These are phyloP conservation scores for Hypomesus transpacificus DNA, from an alignment of 2,113 vertebrate species.

Conservation along the genomic window DNA sequence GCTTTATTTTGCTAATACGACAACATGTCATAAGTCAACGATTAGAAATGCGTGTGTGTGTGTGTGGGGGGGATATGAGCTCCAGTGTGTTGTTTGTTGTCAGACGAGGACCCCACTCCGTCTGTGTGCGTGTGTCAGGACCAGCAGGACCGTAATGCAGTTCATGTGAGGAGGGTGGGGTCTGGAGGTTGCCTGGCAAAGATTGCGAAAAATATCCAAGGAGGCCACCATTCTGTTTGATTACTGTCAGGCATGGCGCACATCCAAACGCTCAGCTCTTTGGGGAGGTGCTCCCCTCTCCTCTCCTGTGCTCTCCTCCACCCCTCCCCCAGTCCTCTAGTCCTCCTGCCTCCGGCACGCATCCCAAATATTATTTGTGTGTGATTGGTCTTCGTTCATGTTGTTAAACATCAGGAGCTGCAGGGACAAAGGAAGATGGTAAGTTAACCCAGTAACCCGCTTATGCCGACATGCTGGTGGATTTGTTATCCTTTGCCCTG, in stretches of 20 bases:
- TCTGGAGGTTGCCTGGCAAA: slow-evolving; percentile 47
- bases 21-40: slow-evolving; percentile 58
- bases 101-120: background rate
- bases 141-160: slow-evolving; percentile 15
- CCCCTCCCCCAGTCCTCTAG: slow-evolving; percentile 6
- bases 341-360: slow-evolving; percentile 28
- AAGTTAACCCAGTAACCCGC: slow-evolving; percentile 33
- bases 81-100: slow-evolving; percentile 1
- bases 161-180: slow-evolving; percentile 37
- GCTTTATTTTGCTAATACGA: slow-evolving; percentile 39
- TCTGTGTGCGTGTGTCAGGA: slow-evolving; percentile 8
- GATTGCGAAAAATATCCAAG: slow-evolving; percentile 22
- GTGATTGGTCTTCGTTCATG: slow-evolving; percentile 47
- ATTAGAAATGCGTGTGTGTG: background rate
- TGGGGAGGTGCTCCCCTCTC: slow-evolving; percentile 39
- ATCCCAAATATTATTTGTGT: slow-evolving; percentile 56
- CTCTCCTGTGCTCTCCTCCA: slow-evolving; percentile 26
- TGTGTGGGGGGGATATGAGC: background rate
- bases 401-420: slow-evolving; percentile 54
- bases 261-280: slow-evolving; percentile 45
- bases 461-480: slow-evolving; percentile 36
- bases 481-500: slow-evolving; percentile 18
- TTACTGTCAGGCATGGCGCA: slow-evolving; percentile 49
- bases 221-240: slow-evolving; percentile 48
- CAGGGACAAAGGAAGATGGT: slow-evolving; percentile 22